phyloP scores from a whole-genome alignment of 2,888 invertebrate genomes.

The Parapristionchus giblindavisi region DNA sequence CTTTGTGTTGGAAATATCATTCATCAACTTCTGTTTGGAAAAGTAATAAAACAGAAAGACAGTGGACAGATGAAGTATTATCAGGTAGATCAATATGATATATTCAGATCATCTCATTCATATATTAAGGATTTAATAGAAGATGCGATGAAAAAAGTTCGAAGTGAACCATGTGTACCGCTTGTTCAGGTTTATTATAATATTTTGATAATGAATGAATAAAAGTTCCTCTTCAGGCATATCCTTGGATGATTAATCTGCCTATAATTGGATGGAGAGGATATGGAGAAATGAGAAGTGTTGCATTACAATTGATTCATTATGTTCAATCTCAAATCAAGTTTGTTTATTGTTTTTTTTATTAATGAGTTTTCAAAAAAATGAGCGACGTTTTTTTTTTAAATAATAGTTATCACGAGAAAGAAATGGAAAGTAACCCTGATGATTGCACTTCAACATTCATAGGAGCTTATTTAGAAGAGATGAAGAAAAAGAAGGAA shows the following conservation, averaged over 20 bases:
- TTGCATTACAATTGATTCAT: conserved; percentile 31
- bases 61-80: conserved; percentile 29
- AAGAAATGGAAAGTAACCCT: neutral
- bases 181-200: conserved; percentile 18
- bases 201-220: neutral
- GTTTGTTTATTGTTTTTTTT: neutral
- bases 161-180: conserved; percentile 27
- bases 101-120: neutral
- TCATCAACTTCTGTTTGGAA: conserved; percentile 35
- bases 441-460: conserved; percentile 12
- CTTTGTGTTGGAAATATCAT: conserved; percentile 38
- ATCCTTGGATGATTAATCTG: conserved; percentile 33
- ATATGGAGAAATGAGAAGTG: conserved; percentile 31
- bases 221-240: neutral
- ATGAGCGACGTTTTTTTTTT: no score
- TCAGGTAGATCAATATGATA: neutral
- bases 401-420: conserved; percentile 2
- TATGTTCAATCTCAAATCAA: conserved; percentile 16
- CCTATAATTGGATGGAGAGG: conserved; percentile 34
- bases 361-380: neutral
- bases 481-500: conserved; percentile 3
- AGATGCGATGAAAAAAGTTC: conserved; percentile 35
- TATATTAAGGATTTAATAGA: conserved; percentile 22
- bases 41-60: conserved; percentile 16
- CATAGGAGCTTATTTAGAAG: conserved; percentile 20